phyloP scores from a whole-genome alignment of 1,140 invertebrate genomes.

The Lepidurus packardi region DNA sequence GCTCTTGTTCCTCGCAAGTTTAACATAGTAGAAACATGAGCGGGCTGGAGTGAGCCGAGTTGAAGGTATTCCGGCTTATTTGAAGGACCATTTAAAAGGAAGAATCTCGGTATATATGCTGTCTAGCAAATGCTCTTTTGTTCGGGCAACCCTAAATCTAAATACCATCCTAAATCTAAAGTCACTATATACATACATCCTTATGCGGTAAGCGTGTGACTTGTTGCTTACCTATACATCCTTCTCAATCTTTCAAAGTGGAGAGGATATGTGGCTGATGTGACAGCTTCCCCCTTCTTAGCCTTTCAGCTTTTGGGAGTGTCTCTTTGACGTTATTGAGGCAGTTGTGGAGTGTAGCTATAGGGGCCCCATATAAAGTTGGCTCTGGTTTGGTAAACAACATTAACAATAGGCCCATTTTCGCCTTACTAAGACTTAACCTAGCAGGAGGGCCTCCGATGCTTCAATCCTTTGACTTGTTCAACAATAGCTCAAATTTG shows the following conservation, averaged over 20 bases:
- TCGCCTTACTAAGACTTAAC: not conserved
- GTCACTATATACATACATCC: not conserved
- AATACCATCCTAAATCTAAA: not conserved
- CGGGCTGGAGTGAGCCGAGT: not conserved
- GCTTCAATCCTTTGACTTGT: not conserved
- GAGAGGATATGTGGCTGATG: not conserved
- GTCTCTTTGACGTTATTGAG: not conserved
- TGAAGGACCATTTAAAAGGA: not conserved
- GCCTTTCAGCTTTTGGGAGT: not conserved
- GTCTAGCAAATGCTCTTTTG: not conserved
- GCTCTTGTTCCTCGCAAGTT: constrained; percentile 6
- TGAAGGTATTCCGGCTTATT: not conserved
- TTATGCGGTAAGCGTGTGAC: not conserved
- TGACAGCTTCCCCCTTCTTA: not conserved
- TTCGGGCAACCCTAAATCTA: not conserved
- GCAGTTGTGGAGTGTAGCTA: not conserved
- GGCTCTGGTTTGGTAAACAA: not conserved
- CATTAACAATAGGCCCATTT: not conserved
- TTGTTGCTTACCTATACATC: not conserved
- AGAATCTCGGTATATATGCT: not conserved
- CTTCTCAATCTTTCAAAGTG: not conserved
- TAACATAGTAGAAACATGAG: not conserved
- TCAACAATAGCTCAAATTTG: not conserved
- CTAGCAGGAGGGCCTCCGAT: not conserved
- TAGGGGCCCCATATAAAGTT: not conserved